Evolutionary conservation across 2,113 vertebrate species (phyloP).

Genomic region (Mugil cephalus): DNA sequence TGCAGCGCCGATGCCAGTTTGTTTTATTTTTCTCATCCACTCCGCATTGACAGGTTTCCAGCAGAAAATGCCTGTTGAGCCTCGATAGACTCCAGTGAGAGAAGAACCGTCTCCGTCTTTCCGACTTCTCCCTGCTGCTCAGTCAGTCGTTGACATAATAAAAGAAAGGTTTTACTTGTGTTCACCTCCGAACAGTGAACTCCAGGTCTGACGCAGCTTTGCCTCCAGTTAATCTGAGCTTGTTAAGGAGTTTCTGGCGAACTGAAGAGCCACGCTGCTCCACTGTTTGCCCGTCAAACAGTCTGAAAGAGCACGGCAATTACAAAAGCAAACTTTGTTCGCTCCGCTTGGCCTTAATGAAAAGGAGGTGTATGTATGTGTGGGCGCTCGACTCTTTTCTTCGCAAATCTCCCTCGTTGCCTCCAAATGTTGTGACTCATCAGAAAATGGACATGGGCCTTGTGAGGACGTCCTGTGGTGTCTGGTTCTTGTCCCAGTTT

Average conservation of each 20-base stretch:
- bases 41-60: not conserved
- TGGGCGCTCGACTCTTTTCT: slow-evolving; percentile 9
- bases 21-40: not conserved
- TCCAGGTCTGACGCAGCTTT: slow-evolving; percentile 63
- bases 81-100: not conserved
- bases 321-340: slow-evolving; percentile 69
- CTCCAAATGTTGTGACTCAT: too few relatives aligned
- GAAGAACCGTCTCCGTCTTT: too few relatives aligned
- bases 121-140: slow-evolving; percentile 1
- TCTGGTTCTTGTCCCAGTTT: too few relatives aligned
- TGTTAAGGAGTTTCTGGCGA: slow-evolving; percentile 46
- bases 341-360: slow-evolving; percentile 31
- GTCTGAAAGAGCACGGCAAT: slow-evolving; percentile 59
- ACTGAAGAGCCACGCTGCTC: slow-evolving; percentile 56
- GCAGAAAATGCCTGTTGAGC: not conserved
- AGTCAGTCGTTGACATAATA: slow-evolving; percentile 51
- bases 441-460: too few relatives aligned
- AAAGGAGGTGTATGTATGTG: slow-evolving; percentile 9
- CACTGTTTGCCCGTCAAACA: slow-evolving; percentile 67
- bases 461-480: too few relatives aligned
- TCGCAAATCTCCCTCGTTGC: not conserved
- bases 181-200: slow-evolving; percentile 54
- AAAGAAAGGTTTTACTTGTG: slow-evolving; percentile 79
- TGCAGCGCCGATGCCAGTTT: not conserved
- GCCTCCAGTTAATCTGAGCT: slow-evolving; percentile 54